These are phyloP conservation scores for Amphiura filiformis DNA, from an alignment of 35 echinoderm and acorn worm genomes.

Conservation along the genomic window DNA sequence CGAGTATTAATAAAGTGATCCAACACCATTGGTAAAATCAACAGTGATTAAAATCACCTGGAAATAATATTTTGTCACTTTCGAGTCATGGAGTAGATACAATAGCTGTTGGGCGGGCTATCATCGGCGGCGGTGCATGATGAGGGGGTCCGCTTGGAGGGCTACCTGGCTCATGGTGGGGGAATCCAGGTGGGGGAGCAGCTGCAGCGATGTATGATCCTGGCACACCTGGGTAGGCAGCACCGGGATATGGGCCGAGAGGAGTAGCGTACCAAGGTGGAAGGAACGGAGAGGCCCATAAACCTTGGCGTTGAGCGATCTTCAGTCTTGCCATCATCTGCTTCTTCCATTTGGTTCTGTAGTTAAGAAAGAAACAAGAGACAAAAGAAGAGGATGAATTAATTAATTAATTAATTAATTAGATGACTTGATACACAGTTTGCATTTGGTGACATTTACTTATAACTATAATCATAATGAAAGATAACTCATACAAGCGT, in stretches of 20 bases:
- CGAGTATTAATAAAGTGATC: too few relatives aligned
- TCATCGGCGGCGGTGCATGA: neutral
- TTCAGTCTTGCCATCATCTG: constrained; percentile 98
- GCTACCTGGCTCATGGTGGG: neutral
- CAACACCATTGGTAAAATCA: too few relatives aligned
- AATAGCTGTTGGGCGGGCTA: neutral
- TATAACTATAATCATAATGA: too few relatives aligned
- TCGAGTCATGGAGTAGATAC: neutral
- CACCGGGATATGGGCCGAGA: constrained; percentile 54
- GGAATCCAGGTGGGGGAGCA: constrained; percentile 9
- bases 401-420: too few relatives aligned
- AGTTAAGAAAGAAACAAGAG: neutral
- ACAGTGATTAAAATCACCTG: too few relatives aligned
- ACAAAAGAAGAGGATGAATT: too few relatives aligned
- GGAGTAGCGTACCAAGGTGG: constrained; percentile 72
- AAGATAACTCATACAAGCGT: too few relatives aligned
- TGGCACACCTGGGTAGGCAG: constrained; percentile 25
- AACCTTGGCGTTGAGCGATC: constrained; percentile 91
- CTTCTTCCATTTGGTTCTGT: constrained; percentile 98
- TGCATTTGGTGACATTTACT: too few relatives aligned
- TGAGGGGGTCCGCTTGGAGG: neutral
- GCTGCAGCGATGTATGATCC: constrained; percentile 11
- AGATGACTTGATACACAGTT: too few relatives aligned
- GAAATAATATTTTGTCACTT: neutral
- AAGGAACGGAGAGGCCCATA: constrained; percentile 88